Conservation (phyloP, 2,113 vertebrate genomes). For the Lophochroa leadbeateri region DNA sequence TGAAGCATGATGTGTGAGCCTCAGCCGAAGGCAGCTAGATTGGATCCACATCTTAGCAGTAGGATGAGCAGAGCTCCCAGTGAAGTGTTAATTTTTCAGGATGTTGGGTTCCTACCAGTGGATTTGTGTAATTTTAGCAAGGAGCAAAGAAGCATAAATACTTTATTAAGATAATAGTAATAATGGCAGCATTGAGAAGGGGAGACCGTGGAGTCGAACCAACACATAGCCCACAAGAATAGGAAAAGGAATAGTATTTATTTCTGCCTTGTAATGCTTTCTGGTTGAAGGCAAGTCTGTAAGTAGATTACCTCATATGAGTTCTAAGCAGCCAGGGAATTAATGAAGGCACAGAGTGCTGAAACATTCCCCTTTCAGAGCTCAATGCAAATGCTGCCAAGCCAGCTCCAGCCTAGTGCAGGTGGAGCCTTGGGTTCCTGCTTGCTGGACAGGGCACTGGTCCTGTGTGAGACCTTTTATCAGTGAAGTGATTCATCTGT, state of each 20-base stretch:
- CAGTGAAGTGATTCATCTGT: not conserved
- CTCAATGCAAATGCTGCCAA: not conserved
- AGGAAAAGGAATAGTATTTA: not conserved
- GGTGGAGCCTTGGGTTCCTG: not conserved
- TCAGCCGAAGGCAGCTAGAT: not conserved
- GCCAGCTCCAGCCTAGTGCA: not conserved
- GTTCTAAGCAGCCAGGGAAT: slow-evolving; percentile 3
- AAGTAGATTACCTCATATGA: slow-evolving; percentile 19
- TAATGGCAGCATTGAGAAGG: not conserved
- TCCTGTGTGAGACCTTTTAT: not conserved
- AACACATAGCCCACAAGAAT: not conserved
- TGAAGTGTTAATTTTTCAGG: not conserved
- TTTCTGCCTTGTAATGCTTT: slow-evolving; percentile 27
- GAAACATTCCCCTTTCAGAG: not conserved
- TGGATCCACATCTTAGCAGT: not conserved
- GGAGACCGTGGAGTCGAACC: not conserved
- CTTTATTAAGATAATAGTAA: not conserved
- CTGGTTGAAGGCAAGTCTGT: slow-evolving; percentile 8
- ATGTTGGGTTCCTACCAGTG: not conserved
- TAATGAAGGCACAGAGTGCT: not conserved
- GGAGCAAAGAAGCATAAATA: not conserved
- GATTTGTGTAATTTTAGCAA: not conserved
- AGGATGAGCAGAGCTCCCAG: not conserved
- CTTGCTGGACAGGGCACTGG: not conserved
- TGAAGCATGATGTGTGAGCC: not conserved